Conservation (phyloP, 2,888 invertebrate genomes). For the Eumerus sabulonum region DNA sequence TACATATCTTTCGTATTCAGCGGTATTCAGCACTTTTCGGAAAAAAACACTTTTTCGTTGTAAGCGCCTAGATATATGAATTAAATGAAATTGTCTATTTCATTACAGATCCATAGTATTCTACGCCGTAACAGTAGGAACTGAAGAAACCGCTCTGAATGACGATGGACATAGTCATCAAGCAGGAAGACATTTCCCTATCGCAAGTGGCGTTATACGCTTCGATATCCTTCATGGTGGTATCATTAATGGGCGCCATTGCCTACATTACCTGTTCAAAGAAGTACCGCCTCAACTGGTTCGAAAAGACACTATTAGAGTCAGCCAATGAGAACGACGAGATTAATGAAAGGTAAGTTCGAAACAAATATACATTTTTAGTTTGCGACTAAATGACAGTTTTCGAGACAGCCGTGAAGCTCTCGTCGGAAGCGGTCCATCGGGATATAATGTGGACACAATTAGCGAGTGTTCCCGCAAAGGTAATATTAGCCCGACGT, state of each 20-base stretch:
- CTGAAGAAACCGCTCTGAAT: not conserved
- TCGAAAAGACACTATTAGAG: slow-evolving; percentile 81
- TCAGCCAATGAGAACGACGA: slow-evolving; percentile 79
- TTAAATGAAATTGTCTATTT: too few relatives aligned
- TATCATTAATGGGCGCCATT: slow-evolving; percentile 79
- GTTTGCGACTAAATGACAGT: too few relatives aligned
- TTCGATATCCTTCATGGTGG: slow-evolving; percentile 79
- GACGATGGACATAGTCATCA: slow-evolving; percentile 77
- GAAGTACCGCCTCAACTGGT: slow-evolving; percentile 82
- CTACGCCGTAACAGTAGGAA: too few relatives aligned
- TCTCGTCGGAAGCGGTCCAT: slow-evolving; percentile 74
- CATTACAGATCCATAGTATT: too few relatives aligned
- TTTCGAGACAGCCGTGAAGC: slow-evolving; percentile 80
- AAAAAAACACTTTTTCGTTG: too few relatives aligned
- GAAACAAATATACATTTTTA: too few relatives aligned
- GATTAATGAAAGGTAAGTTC: slow-evolving; percentile 77
- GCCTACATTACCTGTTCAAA: slow-evolving; percentile 81
- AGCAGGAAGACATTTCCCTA: slow-evolving; percentile 77
- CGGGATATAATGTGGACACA: slow-evolving; percentile 78
- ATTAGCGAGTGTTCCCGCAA: slow-evolving; percentile 77
- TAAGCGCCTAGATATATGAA: not conserved
- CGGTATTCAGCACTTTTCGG: too few relatives aligned
- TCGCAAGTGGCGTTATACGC: slow-evolving; percentile 79
- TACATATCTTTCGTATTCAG: too few relatives aligned
- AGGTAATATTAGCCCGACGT: slow-evolving; percentile 77